phyloP scores from a whole-genome alignment of 2,797 vertebrate genomes.

The Sylvia borin region DNA sequence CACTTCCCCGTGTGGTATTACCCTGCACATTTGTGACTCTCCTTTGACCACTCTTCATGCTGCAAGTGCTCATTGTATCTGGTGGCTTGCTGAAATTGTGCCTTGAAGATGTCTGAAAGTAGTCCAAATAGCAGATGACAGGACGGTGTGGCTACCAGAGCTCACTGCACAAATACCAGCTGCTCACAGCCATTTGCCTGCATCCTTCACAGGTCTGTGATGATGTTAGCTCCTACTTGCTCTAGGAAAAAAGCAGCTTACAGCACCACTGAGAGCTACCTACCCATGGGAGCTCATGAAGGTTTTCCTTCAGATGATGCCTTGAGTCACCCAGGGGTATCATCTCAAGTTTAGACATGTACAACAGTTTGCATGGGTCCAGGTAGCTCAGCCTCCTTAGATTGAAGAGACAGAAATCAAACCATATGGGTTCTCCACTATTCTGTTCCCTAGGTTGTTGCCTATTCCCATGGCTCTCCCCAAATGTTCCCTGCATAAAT shows the following conservation, averaged over 20 bases:
- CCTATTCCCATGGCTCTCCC: neutral
- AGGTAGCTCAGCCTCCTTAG: neutral
- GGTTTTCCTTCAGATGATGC: neutral
- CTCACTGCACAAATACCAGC: neutral
- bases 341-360: neutral
- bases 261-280: neutral
- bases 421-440: neutral
- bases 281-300: neutral
- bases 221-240: neutral
- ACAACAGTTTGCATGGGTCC: neutral
- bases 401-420: neutral
- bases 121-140: neutral
- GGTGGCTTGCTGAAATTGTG: neutral
- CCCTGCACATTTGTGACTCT: neutral
- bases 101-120: neutral
- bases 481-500: constrained; percentile 15
- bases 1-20: neutral
- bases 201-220: neutral
- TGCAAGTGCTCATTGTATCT: neutral
- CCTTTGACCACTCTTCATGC: neutral
- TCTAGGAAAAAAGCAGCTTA: neutral
- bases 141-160: neutral
- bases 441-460: neutral
- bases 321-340: neutral
- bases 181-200: neutral